Conservation (phyloP, 2,888 invertebrate genomes). For the Drosophila siamana region DNA sequence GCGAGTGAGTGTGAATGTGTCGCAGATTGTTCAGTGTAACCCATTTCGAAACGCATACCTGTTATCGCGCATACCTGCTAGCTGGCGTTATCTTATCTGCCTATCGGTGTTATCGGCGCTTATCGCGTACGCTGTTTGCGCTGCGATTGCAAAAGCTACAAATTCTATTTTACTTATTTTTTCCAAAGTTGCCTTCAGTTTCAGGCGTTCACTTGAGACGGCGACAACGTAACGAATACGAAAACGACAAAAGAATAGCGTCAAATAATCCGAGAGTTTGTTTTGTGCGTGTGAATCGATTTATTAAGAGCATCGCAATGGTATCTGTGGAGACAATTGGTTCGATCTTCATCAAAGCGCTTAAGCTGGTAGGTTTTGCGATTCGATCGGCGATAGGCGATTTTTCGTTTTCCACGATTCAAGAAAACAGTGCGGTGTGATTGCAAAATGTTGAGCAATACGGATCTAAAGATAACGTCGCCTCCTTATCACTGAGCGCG, state of each 20-base stretch:
- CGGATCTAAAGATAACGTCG: conserved; percentile 27
- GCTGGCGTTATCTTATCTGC: conserved; percentile 15
- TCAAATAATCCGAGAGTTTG: background rate
- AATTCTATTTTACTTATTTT: conserved; percentile 44
- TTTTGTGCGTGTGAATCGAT: conserved; percentile 6
- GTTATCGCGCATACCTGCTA: conserved; percentile 43
- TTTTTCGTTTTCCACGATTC: background rate
- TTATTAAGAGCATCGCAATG: conserved; percentile 87
- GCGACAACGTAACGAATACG: conserved; percentile 70
- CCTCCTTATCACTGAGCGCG: conserved; percentile 51
- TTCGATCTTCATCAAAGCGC: conserved; percentile 91
- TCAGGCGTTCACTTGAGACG: conserved; percentile 68
- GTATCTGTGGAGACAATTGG: conserved; percentile 93
- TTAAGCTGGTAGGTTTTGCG: conserved; percentile 89
- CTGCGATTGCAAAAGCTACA: conserved; percentile 77
- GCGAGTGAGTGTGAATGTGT: background rate
- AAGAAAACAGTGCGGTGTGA: background rate
- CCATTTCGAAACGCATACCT: conserved; percentile 67
- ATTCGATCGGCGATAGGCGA: background rate
- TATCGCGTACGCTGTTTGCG: conserved; percentile 43
- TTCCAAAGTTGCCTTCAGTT: conserved; percentile 41
- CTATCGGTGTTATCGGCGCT: conserved; percentile 39
- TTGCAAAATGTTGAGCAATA: conserved; percentile 51
- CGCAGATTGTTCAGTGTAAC: conserved; percentile 26
- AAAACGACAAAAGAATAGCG: conserved; percentile 18